Conservation (phyloP, 23 tunicate genomes). For the Clavelina lepadiformis region DNA sequence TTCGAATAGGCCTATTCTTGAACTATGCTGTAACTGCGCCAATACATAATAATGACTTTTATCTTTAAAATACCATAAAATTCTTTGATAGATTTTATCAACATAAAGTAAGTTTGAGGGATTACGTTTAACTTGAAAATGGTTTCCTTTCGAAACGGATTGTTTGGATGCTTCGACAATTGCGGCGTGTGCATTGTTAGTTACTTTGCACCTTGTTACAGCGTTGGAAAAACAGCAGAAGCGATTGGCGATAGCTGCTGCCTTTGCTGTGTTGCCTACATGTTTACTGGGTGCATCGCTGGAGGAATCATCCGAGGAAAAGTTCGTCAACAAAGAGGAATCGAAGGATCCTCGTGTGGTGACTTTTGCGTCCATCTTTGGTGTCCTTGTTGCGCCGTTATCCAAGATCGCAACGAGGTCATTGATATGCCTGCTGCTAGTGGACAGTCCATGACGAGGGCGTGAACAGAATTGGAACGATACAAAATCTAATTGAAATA, state of each 20-base stretch:
- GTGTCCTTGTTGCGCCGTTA: slow-evolving; percentile 60
- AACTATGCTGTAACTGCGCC: too few relatives aligned
- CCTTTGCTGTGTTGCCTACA: slow-evolving; percentile 43
- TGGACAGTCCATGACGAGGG: slow-evolving; percentile 40
- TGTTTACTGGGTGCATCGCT: slow-evolving; percentile 44
- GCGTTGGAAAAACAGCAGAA: slow-evolving; percentile 53
- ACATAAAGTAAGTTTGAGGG: too few relatives aligned
- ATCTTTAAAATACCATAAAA: too few relatives aligned
- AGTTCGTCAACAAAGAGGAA: slow-evolving; percentile 40
- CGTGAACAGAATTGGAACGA: too few relatives aligned
- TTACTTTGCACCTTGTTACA: slow-evolving; percentile 50
- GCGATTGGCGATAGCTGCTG: slow-evolving; percentile 47
- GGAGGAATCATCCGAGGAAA: slow-evolving; percentile 46
- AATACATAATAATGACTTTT: too few relatives aligned
- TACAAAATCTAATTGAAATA: too few relatives aligned
- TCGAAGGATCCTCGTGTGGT: slow-evolving; percentile 22
- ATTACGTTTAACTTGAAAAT: too few relatives aligned
- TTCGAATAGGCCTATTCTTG: too few relatives aligned
- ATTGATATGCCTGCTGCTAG: slow-evolving; percentile 8
- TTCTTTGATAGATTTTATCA: too few relatives aligned
- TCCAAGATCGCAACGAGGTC: slow-evolving; percentile 63
- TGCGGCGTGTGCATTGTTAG: slow-evolving; percentile 37
- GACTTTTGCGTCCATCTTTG: slow-evolving; percentile 36
- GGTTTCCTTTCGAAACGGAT: slow-evolving; percentile 13
- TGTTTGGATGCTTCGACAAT: slow-evolving; percentile 54